Evolutionary conservation across 2,797 vertebrate genomes (phyloP).

Genomic region (Babyrousa celebensis): DNA sequence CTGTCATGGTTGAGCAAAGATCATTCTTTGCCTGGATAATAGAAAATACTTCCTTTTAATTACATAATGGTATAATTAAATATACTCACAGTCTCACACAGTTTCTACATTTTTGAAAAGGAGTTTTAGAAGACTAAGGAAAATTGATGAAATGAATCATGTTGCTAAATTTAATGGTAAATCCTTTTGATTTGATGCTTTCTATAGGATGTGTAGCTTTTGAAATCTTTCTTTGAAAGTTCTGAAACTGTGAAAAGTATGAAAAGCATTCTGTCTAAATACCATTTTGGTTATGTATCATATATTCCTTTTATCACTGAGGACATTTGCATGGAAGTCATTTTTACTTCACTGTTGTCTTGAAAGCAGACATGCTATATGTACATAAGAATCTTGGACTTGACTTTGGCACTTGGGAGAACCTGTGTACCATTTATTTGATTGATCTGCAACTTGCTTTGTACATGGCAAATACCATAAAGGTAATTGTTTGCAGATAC

Average conservation of each 20-base stretch:
- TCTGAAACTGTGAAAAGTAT: conserved; percentile 72
- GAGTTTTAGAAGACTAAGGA: conserved; percentile 50
- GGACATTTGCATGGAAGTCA: conserved; percentile 10
- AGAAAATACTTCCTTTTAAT: conserved; percentile 71
- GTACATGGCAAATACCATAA: background rate
- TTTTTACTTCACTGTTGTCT: conserved; percentile 60
- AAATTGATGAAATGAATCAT: conserved; percentile 73
- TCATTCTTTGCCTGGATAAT: conserved; percentile 62
- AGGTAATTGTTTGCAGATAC: background rate
- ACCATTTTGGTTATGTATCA: conserved; percentile 47
- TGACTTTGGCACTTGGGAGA: conserved; percentile 7
- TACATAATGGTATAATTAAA: conserved; percentile 57
- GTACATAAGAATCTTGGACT: background rate
- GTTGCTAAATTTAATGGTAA: conserved; percentile 74
- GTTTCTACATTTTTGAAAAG: conserved; percentile 42
- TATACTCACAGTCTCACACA: background rate
- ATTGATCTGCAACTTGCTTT: background rate
- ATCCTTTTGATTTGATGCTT: conserved; percentile 73
- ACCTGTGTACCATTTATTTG: background rate
- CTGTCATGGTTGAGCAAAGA: conserved; percentile 48
- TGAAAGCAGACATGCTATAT: background rate
- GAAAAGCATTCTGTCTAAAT: conserved; percentile 67
- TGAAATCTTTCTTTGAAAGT: conserved; percentile 72
- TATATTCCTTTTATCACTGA: conserved; percentile 62
- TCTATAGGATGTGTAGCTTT: conserved; percentile 28